Evolutionary conservation across 2,797 vertebrate species (phyloP).

Genomic region (Kryptolebias ocellatus): DNA sequence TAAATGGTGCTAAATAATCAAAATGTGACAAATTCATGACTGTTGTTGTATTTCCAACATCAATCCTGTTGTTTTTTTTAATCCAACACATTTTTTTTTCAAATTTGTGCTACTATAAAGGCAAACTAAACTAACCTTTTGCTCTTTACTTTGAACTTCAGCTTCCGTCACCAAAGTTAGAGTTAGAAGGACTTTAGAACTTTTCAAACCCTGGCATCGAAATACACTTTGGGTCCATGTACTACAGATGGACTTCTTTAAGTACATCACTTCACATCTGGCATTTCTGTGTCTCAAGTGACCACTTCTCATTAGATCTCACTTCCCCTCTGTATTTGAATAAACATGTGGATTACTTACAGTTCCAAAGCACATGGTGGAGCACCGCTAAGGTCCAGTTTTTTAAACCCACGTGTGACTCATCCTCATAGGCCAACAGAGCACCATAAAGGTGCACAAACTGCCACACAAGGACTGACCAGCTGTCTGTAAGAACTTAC

Average conservation of each 20-base stretch:
- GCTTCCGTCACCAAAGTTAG: not conserved
- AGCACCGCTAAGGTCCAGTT: not conserved
- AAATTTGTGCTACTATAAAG: not conserved
- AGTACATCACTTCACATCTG: conserved; percentile 3
- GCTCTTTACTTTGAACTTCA: too few species aligned
- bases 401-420: not conserved
- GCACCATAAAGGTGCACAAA: not conserved
- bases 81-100: not conserved
- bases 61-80: too few species aligned
- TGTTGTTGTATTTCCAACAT: too few species aligned
- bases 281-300: not conserved
- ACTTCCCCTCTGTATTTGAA: not conserved
- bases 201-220: not conserved
- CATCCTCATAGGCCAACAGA: not conserved
- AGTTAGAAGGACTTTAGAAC: not conserved
- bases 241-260: not conserved
- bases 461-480: too few species aligned
- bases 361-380: not conserved
- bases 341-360: conserved; percentile 3
- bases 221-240: not conserved
- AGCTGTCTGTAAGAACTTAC: not conserved
- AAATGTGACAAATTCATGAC: too few species aligned
- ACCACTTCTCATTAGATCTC: not conserved
- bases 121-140: too few species aligned
- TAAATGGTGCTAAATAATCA: too few species aligned